Conservation (phyloP, 92 coral and sea anemone species). For the Nematostella vectensis region DNA sequence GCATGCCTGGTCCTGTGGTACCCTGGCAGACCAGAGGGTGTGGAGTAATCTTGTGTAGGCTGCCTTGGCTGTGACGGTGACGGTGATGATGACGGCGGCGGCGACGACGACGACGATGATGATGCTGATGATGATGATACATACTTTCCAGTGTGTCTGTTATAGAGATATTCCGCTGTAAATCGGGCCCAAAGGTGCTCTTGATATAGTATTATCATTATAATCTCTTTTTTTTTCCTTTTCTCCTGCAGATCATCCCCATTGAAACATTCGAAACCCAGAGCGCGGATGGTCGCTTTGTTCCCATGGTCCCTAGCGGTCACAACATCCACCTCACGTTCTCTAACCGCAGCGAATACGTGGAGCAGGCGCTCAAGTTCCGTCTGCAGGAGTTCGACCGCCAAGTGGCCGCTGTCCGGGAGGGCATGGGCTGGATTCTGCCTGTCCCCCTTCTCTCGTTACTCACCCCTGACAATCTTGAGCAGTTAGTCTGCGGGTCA, state of each 20-base stretch:
- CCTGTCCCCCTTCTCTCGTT: slow-evolving; percentile 83
- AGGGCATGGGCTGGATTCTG: slow-evolving; percentile 78
- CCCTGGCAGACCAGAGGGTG: no score
- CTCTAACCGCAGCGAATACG: slow-evolving; percentile 69
- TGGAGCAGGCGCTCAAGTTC: slow-evolving; percentile 70
- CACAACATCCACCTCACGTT: slow-evolving; percentile 70
- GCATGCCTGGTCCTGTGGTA: no score
- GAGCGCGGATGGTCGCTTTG: slow-evolving; percentile 82
- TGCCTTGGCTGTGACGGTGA: no score
- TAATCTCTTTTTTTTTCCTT: no score
- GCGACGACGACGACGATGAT: no score
- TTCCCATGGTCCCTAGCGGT: slow-evolving; percentile 69
- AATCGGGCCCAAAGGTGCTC: no score
- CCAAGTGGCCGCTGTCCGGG: slow-evolving; percentile 62
- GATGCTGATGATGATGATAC: no score
- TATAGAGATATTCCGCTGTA: no score
- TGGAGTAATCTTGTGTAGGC: no score
- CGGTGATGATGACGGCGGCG: no score
- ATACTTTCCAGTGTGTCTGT: no score
- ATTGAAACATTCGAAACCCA: slow-evolving; percentile 83
- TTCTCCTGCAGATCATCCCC: slow-evolving; percentile 50
- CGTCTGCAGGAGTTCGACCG: slow-evolving; percentile 81
- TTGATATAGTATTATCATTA: no score
- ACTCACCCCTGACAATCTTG: slow-evolving; percentile 67
- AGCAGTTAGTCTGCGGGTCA: slow-evolving; percentile 79